phyloP scores from a whole-genome alignment of 2,113 vertebrate genomes.

The Rhinolophus sinicus region DNA sequence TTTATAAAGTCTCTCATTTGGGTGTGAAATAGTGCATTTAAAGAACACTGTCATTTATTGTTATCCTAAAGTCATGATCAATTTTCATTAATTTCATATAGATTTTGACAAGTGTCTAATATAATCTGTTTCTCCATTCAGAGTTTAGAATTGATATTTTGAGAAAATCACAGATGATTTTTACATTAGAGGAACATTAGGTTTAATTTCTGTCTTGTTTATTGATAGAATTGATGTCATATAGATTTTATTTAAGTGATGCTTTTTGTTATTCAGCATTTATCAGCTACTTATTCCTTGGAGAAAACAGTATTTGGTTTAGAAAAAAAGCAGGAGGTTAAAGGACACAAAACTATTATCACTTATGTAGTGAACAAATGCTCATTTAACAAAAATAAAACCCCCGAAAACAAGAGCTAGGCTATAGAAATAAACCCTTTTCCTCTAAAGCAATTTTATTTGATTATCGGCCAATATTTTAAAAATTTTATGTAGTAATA shows the following conservation, averaged over 20 bases:
- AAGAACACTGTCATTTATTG: not conserved
- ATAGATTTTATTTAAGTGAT: constrained; percentile 65
- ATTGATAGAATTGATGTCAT: constrained; percentile 69
- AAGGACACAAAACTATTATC: not conserved
- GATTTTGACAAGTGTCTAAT: constrained; percentile 54
- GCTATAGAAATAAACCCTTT: constrained; percentile 41
- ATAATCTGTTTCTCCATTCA: constrained; percentile 6
- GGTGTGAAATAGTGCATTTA: not conserved
- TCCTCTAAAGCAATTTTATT: not conserved
- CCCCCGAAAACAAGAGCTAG: not conserved
- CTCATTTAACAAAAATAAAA: constrained; percentile 31
- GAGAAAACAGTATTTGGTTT: constrained; percentile 63
- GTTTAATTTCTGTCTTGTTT: constrained; percentile 67
- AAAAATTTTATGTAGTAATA: constrained; percentile 71
- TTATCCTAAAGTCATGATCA: constrained; percentile 48
- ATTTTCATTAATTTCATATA: constrained; percentile 60
- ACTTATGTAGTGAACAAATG: constrained; percentile 17
- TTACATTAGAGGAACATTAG: constrained; percentile 26
- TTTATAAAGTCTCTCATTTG: not conserved
- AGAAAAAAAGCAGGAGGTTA: not conserved
- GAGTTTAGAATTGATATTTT: constrained; percentile 49
- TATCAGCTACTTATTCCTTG: constrained; percentile 60
- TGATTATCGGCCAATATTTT: constrained; percentile 58
- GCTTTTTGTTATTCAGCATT: constrained; percentile 57
- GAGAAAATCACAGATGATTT: constrained; percentile 44